A percentile compares a stretch with the other conserved stretches of the same genome.
Evolutionary conservation across 2,888 invertebrate species (phyloP).

Genomic region (Hydrotaea diabolus): DNA sequence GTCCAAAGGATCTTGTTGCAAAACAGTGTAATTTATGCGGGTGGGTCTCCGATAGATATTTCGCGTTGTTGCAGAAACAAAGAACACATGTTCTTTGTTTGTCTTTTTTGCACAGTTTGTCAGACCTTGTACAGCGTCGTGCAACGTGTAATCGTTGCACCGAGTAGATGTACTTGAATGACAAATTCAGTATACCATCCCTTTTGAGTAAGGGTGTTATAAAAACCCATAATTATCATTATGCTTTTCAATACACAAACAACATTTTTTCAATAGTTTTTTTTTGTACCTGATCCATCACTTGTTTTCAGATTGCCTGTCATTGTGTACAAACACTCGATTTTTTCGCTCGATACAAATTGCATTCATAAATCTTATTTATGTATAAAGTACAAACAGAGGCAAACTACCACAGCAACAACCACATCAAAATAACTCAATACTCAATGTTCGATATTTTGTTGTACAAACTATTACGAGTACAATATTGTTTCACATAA

Average conservation of each 20-base stretch:
- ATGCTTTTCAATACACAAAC: slow-evolving; percentile 14
- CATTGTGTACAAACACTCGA: slow-evolving; percentile 43
- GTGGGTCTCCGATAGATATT: no score
- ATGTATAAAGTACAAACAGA: slow-evolving; percentile 53
- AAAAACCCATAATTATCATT: slow-evolving; percentile 4
- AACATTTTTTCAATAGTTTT: not conserved
- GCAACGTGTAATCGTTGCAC: no score
- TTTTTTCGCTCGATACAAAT: slow-evolving; percentile 56
- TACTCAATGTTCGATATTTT: slow-evolving; percentile 26
- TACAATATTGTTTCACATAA: slow-evolving; percentile 13
- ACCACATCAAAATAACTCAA: not conserved
- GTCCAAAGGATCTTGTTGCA: no score
- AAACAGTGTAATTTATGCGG: no score
- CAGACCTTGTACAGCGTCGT: no score
- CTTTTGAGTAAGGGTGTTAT: no score
- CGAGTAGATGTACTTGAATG: no score
- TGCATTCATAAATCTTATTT: slow-evolving; percentile 65
- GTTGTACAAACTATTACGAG: slow-evolving; percentile 29
- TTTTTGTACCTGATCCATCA: slow-evolving; percentile 54
- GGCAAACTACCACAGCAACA: slow-evolving; percentile 19
- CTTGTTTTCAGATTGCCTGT: slow-evolving; percentile 37
- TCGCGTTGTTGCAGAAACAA: no score
- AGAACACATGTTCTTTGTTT: no score
- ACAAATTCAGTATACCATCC: no score
- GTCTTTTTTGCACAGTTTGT: no score